Conservation (phyloP, 2,113 vertebrate species). For the Sapajus apella region DNA sequence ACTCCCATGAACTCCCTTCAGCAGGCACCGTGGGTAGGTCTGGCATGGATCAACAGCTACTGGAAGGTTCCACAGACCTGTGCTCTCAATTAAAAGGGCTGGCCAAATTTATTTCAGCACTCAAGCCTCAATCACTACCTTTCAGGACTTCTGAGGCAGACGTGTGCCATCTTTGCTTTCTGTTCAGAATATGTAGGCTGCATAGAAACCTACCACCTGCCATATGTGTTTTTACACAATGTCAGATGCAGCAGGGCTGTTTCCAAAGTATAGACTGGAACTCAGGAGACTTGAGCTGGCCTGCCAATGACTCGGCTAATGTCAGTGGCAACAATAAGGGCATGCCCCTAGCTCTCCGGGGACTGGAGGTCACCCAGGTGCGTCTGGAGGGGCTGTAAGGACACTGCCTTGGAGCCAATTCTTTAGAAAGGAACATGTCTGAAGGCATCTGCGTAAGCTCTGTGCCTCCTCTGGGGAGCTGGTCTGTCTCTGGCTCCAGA, state of each 20-base stretch:
- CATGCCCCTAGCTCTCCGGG: accelerated
- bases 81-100: neutral
- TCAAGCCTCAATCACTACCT: neutral
- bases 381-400: accelerated
- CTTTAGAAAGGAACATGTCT: neutral
- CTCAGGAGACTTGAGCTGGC: too few species aligned
- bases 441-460: neutral
- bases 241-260: neutral
- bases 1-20: too few species aligned
- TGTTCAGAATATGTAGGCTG: neutral
- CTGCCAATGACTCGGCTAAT: neutral
- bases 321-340: neutral
- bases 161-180: neutral
- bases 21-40: neutral
- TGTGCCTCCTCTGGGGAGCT: too few species aligned
- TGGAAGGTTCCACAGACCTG: neutral
- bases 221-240: neutral
- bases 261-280: neutral
- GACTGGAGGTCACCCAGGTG: too few species aligned
- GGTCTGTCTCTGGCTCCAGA: neutral
- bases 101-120: neutral
- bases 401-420: neutral
- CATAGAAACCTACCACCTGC: neutral
- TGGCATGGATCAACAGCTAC: accelerated
- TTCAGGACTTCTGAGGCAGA: neutral